A percentile compares a stretch with the other conserved stretches of the same genome.
Conservation (phyloP, 2,113 vertebrate species). For the Falcunculus frontatus region DNA sequence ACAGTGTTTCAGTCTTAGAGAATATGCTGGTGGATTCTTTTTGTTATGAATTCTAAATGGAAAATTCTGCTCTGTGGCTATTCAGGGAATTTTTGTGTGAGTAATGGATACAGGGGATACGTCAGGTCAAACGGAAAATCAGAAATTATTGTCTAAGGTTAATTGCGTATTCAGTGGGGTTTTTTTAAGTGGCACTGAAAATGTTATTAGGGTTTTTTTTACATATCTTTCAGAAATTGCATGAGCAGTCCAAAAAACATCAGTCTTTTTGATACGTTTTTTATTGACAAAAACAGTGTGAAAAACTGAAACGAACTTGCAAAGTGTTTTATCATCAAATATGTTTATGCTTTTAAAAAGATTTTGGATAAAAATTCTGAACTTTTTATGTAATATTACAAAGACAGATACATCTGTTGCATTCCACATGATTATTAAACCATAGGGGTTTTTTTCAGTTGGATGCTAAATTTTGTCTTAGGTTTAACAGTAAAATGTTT, state of each 20-base stretch:
- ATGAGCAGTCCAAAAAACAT: neutral
- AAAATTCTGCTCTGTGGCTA: neutral
- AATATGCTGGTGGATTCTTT: neutral
- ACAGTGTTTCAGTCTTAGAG: conserved; percentile 2
- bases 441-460: neutral
- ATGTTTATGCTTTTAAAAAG: neutral
- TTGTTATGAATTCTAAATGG: neutral
- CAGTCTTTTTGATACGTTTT: neutral
- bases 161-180: neutral
- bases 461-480: neutral
- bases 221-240: neutral
- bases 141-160: neutral
- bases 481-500: neutral
- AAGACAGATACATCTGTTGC: conserved; percentile 47
- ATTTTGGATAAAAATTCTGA: neutral
- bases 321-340: neutral
- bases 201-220: neutral
- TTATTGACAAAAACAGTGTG: neutral
- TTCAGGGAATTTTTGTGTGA: neutral
- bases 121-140: neutral
- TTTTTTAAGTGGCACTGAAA: neutral
- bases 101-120: neutral
- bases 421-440: conserved; percentile 29
- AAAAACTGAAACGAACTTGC: neutral
- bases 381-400: neutral